These are phyloP conservation scores for Pherbina coryleti DNA, from an alignment of 2,888 invertebrate genomes.

Conservation along the genomic window DNA sequence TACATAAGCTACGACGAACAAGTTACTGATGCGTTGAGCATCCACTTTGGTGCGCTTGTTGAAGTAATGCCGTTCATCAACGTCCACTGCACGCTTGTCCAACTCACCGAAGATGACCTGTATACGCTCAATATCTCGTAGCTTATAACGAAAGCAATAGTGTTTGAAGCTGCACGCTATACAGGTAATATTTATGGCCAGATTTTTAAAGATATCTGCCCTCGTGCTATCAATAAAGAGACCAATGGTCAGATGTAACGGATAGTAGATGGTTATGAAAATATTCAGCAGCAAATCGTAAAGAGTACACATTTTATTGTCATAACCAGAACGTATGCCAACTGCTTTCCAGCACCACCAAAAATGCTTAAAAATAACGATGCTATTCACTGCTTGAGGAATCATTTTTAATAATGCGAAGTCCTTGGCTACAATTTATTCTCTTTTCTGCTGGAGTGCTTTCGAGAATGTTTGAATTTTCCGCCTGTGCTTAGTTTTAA, in stretches of 20 bases:
- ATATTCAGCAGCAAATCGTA: conserved; percentile 39
- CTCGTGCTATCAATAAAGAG: conserved; percentile 32
- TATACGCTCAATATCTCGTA: conserved; percentile 39
- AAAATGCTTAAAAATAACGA: conserved; percentile 35
- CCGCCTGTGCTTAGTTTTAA: no score
- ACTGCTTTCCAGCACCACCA: conserved; percentile 43
- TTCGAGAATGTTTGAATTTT: no score
- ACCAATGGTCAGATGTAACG: conserved; percentile 45
- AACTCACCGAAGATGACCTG: conserved; percentile 37
- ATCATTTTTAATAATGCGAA: not conserved
- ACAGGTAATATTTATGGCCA: conserved; percentile 46
- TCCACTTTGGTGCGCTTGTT: not conserved
- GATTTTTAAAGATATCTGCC: conserved; percentile 45
- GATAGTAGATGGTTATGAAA: conserved; percentile 43
- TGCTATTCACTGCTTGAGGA: conserved; percentile 34
- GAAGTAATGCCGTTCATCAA: conserved; percentile 45
- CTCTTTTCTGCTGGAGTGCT: no score
- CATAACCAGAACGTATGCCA: conserved; percentile 31
- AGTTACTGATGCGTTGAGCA: conserved; percentile 7
- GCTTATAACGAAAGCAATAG: conserved; percentile 40
- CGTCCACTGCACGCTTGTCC: conserved; percentile 36
- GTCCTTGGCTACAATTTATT: no score
- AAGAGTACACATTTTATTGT: conserved; percentile 22
- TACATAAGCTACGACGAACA: conserved; percentile 30
- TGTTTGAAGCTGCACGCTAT: conserved; percentile 44